Evolutionary conservation across 1,140 invertebrate species (phyloP), one percentile per base, ranked within the genome.

Genomic region (Heliconius himera): DNA sequence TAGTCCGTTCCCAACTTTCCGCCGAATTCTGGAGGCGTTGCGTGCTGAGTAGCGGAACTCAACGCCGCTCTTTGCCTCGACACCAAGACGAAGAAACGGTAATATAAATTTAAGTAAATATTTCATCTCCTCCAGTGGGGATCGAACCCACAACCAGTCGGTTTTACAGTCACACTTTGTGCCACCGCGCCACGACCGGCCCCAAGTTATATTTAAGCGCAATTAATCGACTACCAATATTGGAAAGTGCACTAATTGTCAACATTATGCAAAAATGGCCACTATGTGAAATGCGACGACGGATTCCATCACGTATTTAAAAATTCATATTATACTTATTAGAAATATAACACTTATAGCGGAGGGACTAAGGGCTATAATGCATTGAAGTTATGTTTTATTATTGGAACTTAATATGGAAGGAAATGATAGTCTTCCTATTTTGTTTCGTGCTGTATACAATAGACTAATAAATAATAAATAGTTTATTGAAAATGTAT

Each of bases 211-310:
- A 46, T 56, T n/a, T n/a, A 56, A 66, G 26, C 22, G 60, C 11
- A 66, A 29, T 66, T 66, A 1, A 66, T 66, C 60, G 5, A 66
- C 60, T 26, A 22, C 60, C 60, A 66, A 66, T 77, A 77, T 51
- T 77, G 75, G 75, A 77, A 77, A 77, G 75, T 77, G 66, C 60
- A 77, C 66, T 56, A 77, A 77, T 77, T 77, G 70, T 60, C 75
- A 77, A 77, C 75, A 77, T 77, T 77, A 77, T 77, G 75, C 75
- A 77, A 77, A 56, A 38, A 77, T 71, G 75, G 22, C 60, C 70
- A 66, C 75, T 46, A 46, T 56, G 29, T 70, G 41, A 71, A 77
- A 71, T 77, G 75, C 75, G 13, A 41, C 70, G 75, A 38, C 1
- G 75, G 29, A 77, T 77, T 77, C 75, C 66, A 26, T 71, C 75